phyloP scores from a whole-genome alignment of 2,888 invertebrate genomes.

The Beris morrisii region DNA sequence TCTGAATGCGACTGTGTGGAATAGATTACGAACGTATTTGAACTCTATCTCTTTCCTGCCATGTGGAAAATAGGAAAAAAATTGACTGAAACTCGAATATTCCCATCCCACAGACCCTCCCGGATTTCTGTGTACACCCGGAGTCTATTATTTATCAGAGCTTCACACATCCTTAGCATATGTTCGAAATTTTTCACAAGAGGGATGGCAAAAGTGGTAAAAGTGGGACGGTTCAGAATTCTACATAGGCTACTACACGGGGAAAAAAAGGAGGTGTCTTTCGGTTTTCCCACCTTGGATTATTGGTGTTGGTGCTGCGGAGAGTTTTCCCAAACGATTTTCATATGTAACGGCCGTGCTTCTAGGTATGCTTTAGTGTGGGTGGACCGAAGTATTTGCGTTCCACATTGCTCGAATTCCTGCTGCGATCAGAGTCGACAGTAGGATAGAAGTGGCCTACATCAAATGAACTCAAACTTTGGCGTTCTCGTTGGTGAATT shows the following conservation, averaged over 20 bases:
- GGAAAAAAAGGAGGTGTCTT: conserved; percentile 17
- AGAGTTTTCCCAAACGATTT: too few relatives aligned
- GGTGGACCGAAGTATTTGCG: conserved; percentile 19
- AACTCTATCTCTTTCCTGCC: conserved; percentile 11
- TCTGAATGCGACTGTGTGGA: too few relatives aligned
- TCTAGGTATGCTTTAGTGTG: conserved; percentile 12
- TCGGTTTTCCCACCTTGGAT: not conserved
- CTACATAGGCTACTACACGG: not conserved
- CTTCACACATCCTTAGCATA: too few relatives aligned
- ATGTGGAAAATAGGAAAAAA: conserved; percentile 36
- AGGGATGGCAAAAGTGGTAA: too few relatives aligned
- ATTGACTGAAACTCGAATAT: conserved; percentile 32
- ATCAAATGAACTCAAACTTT: conserved; percentile 13
- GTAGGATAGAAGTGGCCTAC: conserved; percentile 24
- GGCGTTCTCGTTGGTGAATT: too few relatives aligned
- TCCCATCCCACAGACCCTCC: conserved; percentile 15
- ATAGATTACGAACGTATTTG: not conserved
- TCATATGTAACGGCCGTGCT: conserved; percentile 3
- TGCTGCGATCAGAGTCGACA: conserved; percentile 15
- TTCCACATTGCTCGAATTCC: conserved; percentile 16
- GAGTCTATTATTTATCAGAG: conserved; percentile 18
- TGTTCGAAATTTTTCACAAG: too few relatives aligned
- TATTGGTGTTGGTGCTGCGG: conserved; percentile 4
- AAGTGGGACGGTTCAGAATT: conserved; percentile 8
- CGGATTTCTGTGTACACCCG: not conserved